Evolutionary conservation across 2,888 invertebrate genomes (phyloP).

Genomic region (Cremastinae sp.): DNA sequence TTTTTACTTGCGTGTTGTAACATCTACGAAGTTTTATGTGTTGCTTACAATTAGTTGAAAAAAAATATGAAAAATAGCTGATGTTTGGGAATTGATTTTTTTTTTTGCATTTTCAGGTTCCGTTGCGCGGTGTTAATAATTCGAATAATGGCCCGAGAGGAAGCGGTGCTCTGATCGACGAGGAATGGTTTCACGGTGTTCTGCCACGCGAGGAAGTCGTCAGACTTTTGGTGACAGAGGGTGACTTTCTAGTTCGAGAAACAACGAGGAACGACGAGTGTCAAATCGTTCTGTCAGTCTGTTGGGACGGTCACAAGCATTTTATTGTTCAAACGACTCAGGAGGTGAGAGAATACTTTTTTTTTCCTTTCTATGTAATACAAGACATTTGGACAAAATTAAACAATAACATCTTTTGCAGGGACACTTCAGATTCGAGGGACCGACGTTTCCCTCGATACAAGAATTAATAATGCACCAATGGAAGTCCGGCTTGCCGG

Average conservation of each 20-base stretch:
- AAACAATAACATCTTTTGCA: constrained; percentile 76
- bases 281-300: constrained; percentile 96
- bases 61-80: no score
- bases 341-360: constrained; percentile 84
- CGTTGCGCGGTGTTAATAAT: constrained; percentile 73
- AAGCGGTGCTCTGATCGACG: constrained; percentile 90
- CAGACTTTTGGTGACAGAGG: constrained; percentile 92
- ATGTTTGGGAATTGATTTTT: not conserved
- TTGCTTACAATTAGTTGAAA: not conserved
- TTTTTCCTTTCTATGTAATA: constrained; percentile 2
- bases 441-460: constrained; percentile 95
- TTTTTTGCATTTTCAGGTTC: constrained; percentile 69
- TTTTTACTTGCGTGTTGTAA: no score
- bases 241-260: constrained; percentile 96
- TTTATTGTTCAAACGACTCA: constrained; percentile 97
- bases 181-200: constrained; percentile 99
- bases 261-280: constrained; percentile 95
- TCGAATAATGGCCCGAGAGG: constrained; percentile 72
- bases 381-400: constrained; percentile 14
- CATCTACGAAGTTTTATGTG: no score
- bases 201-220: constrained; percentile 97
- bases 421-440: constrained; percentile 97
- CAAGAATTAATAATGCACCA: constrained; percentile 95
- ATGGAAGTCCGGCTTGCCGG: constrained; percentile 91
- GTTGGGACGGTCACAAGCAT: constrained; percentile 98